phyloP scores from a whole-genome alignment of 2,888 invertebrate genomes.

The Heliconius cydno region DNA sequence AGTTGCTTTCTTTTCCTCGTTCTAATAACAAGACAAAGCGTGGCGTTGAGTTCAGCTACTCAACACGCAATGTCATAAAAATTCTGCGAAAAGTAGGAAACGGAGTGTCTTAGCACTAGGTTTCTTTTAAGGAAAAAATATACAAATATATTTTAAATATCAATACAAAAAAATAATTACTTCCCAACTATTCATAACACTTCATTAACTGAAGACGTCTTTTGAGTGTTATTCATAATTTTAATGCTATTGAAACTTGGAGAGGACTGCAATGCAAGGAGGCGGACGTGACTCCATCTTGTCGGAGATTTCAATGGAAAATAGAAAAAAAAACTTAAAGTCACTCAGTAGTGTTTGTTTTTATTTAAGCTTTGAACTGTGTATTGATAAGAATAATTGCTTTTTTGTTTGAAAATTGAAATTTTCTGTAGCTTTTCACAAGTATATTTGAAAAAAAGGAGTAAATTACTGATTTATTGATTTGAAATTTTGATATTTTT shows the following conservation, averaged over 20 bases:
- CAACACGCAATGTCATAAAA: too few species aligned
- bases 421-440: background rate
- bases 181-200: conserved; percentile 2
- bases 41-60: background rate
- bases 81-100: too few species aligned
- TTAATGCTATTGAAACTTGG: conserved; percentile 20
- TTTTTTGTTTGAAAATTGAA: background rate
- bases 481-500: too few species aligned
- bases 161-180: background rate
- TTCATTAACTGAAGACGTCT: conserved; percentile 20
- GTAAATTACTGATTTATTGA: background rate
- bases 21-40: background rate
- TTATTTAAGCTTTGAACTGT: background rate
- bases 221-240: conserved; percentile 16
- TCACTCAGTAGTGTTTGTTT: conserved; percentile 2
- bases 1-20: background rate
- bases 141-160: background rate
- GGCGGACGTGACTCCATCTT: conserved; percentile 8
- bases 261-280: conserved; percentile 7
- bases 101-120: background rate
- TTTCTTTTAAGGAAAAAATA: background rate
- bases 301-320: background rate
- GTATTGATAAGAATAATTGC: background rate
- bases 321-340: background rate
- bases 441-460: too few species aligned